Evolutionary conservation across 2,797 vertebrate species (phyloP).

Genomic region (Xiphophorus birchmanni): DNA sequence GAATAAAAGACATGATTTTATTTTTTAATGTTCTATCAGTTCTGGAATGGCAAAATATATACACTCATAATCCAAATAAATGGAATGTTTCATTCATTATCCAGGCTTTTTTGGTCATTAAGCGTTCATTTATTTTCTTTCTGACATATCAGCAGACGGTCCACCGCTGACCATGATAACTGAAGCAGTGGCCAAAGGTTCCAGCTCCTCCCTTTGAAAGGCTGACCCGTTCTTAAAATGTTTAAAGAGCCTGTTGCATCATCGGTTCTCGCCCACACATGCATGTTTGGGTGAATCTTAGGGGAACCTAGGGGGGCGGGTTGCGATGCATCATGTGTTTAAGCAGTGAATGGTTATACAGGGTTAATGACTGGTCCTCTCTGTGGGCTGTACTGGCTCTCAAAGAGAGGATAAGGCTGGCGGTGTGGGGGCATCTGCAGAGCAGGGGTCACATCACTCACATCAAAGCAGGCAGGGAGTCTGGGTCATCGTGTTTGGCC

Average conservation of each 20-base stretch:
- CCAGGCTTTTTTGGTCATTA: slow-evolving; percentile 70
- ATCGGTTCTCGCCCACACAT: slow-evolving; percentile 78
- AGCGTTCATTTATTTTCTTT: slow-evolving; percentile 71
- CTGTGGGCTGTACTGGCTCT: slow-evolving; percentile 71
- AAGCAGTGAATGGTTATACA: slow-evolving; percentile 78
- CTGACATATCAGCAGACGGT: slow-evolving; percentile 73
- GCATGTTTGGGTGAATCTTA: slow-evolving; percentile 80
- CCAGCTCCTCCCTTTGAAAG: slow-evolving; percentile 77
- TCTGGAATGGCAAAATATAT: slow-evolving; percentile 53
- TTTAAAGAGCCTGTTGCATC: slow-evolving; percentile 80
- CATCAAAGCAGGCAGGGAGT: slow-evolving; percentile 82
- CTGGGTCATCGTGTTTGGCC: slow-evolving; percentile 78
- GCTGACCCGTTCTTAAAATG: slow-evolving; percentile 79
- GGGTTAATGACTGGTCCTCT: slow-evolving; percentile 83
- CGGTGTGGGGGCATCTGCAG: slow-evolving; percentile 81
- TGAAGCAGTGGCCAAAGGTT: slow-evolving; percentile 81
- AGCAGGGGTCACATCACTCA: slow-evolving; percentile 81
- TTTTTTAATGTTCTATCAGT: slow-evolving; percentile 44
- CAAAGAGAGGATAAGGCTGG: slow-evolving; percentile 78
- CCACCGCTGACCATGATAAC: slow-evolving; percentile 78
- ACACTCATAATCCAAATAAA: slow-evolving; percentile 74
- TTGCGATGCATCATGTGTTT: slow-evolving; percentile 83
- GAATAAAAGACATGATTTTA: slow-evolving; percentile 26
- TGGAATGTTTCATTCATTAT: slow-evolving; percentile 68
- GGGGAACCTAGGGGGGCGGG: slow-evolving; percentile 48